Evolutionary conservation across 2,113 vertebrate species (phyloP), one percentile per base, ranked within the genome.

Genomic region (Otus sunia): DNA sequence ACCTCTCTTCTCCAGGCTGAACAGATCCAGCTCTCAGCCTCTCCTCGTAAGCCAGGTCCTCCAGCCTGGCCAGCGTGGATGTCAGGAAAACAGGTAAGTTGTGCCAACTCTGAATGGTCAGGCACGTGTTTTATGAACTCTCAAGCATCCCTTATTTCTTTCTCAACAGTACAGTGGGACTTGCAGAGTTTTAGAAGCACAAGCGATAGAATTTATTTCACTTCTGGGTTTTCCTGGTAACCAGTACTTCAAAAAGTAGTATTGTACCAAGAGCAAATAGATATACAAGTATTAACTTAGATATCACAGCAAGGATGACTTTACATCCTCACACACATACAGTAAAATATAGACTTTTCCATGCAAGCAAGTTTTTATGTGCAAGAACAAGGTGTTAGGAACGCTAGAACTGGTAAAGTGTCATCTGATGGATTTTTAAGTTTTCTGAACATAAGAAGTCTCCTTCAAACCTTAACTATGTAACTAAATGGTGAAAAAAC

Each of bases 331-430:
- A 60, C 2, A 76, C 55, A 36, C 21, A 66, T 0, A n/a, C 15
- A 59, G 19, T 18, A 76, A 72, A 88, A 71, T 6, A 73, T 0
- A 69, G 4, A 15, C 6, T 78, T n/a, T 43, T 67, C n/a, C 45
- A 32, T 1, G 47, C 16, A 73, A 64, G 6, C 16, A 88, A 36
- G 17, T 60, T 41, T 45, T 3, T 13, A 59, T 9, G 11, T 13
- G 58, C 27, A 66, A 71, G 21, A 86, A 29, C 10, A 16, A 73
- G 7, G 5, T 23, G 4, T 27, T 15, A 50, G 41, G n/a, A 84
- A 60, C 3, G 43, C 11, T 6, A 45, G 6, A 15, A 4, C 22
- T 67, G 2, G 0, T 22, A 2, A 50, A 19, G 12, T n/a, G 53
- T 52, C 13, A 73, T 52, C 32, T 32, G n/a, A 41, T 7, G 4